Percentiles rank a stretch among this genome's conserved stretches.
These are phyloP conservation scores for Acanthornis magna DNA, from an alignment of 2,797 vertebrate species.

Conservation along the genomic window DNA sequence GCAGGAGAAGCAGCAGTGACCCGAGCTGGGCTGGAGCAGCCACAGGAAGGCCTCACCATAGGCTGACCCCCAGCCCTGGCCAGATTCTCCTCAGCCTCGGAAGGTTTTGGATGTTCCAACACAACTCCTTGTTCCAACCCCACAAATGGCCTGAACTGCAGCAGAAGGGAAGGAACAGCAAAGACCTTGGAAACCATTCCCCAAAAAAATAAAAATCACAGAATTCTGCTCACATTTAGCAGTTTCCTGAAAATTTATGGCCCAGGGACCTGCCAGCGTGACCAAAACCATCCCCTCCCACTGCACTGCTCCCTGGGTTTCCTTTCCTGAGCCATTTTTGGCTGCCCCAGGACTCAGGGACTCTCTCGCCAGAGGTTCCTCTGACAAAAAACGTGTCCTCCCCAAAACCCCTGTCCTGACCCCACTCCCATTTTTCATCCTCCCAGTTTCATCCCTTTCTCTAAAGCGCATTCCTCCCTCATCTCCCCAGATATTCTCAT, in stretches of 20 bases:
- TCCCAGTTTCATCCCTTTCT: neutral
- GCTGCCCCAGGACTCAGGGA: neutral
- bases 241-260: neutral
- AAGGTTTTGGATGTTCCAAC: neutral
- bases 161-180: neutral
- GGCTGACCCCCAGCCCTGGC: neutral
- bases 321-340: neutral
- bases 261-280: neutral
- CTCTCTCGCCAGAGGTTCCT: neutral
- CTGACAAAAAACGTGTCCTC: neutral
- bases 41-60: fast-evolving
- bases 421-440: neutral
- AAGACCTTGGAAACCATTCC: neutral
- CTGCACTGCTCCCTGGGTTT: neutral
- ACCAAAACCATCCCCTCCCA: neutral
- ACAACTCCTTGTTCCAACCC: neutral
- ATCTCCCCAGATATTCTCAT: neutral
- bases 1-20: neutral
- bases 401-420: neutral
- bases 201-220: neutral
- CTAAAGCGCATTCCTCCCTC: neutral
- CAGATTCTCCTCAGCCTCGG: neutral
- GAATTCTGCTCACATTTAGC: neutral
- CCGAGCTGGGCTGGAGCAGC: neutral
- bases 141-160: neutral